These are phyloP conservation scores for Tiliacea aurago DNA, from an alignment of 2,888 invertebrate genomes.

Conservation along the genomic window DNA sequence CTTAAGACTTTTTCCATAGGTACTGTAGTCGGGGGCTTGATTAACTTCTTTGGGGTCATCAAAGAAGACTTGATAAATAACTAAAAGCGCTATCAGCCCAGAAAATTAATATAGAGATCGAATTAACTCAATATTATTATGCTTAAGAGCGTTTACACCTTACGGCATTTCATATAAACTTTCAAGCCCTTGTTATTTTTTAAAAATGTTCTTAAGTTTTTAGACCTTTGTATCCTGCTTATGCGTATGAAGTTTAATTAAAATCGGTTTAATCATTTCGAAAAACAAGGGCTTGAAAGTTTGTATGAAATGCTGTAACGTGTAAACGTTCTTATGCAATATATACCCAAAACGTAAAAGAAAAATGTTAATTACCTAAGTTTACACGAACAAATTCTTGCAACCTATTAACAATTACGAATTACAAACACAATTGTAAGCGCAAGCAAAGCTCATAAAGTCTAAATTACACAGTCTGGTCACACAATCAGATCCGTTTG, in stretches of 20 bases:
- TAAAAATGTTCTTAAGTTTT: too few relatives aligned
- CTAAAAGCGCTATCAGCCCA: neutral
- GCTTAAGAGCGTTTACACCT: too few relatives aligned
- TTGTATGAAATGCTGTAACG: too few relatives aligned
- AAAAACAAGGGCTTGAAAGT: too few relatives aligned
- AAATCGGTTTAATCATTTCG: too few relatives aligned
- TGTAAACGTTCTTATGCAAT: too few relatives aligned
- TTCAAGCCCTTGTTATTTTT: too few relatives aligned
- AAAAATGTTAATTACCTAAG: neutral
- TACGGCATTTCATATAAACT: too few relatives aligned
- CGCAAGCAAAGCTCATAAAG: slow-evolving; percentile 16
- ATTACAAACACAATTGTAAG: slow-evolving; percentile 36
- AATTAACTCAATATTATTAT: neutral
- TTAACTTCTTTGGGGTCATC: neutral
- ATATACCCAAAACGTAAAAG: neutral
- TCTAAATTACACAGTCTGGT: slow-evolving; percentile 35
- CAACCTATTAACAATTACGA: slow-evolving; percentile 25
- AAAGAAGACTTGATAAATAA: neutral
- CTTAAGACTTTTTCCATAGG: neutral
- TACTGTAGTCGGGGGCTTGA: neutral
- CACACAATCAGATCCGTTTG: slow-evolving; percentile 37
- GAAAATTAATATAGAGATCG: neutral
- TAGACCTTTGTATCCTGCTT: too few relatives aligned
- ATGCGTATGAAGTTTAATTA: too few relatives aligned
- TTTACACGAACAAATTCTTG: slow-evolving; percentile 18